Percentiles rank a stretch among this genome's conserved stretches.
Evolutionary conservation across 2,113 vertebrate genomes (phyloP).

Genomic region (Eulemur rufifrons): DNA sequence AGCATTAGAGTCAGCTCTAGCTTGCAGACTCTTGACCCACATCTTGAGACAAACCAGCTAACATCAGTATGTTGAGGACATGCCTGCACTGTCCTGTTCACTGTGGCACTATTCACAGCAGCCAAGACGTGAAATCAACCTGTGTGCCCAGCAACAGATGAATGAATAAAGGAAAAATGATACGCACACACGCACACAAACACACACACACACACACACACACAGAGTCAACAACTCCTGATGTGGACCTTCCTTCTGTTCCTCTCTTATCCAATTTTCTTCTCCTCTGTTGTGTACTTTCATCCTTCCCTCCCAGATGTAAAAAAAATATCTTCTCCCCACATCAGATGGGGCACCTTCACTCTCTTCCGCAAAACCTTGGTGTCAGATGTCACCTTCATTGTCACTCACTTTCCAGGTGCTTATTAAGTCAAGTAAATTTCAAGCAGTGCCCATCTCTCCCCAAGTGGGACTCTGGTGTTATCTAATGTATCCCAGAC

Average conservation of each 20-base stretch:
- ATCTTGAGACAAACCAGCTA: neutral
- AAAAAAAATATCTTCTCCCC: neutral
- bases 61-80: neutral
- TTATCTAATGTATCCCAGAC: neutral
- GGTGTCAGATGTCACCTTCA: neutral
- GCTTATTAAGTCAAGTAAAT: neutral
- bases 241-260: neutral
- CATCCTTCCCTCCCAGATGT: no score
- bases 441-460: neutral
- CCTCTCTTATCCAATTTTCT: neutral
- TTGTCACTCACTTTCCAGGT: neutral
- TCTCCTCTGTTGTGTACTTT: neutral
- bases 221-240: neutral
- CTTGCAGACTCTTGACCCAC: neutral
- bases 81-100: no score
- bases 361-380: neutral
- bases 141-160: neutral
- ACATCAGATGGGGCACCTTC: neutral
- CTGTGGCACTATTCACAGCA: neutral
- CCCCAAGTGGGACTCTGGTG: neutral
- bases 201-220: neutral
- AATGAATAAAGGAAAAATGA: neutral
- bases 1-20: accelerated
- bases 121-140: neutral
- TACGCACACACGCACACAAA: no score